Base-by-base conservation (phyloP, 2,113 vertebrate species). In the Tenrec ecaudatus region DNA sequence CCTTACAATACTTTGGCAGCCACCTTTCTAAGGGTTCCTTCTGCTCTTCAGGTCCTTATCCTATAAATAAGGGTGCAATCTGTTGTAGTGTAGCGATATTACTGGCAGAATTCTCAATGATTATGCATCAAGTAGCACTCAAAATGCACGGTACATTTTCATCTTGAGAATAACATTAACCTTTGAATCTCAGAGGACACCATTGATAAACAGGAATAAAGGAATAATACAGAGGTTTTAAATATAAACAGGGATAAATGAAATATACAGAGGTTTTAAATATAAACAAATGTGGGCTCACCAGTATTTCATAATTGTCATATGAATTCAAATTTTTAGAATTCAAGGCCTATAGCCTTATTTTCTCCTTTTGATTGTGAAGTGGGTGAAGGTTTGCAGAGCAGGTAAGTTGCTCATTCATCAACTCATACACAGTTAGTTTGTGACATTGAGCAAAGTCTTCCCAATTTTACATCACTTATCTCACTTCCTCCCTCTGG, bases 71-170 rank as follows among this genome's bases (percentile, higher is more conserved):
- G 62, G 25, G 57, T 57, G 2, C 89, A 90, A 71, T 92, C 86
- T 87, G 80, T 57, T 90, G 0, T 81, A 47, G 82, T 90, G 47
- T 76, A 93, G 95, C 83, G 92, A 58, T 93, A 88, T 88, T 86
- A 95, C 88, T 93, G 94, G 86, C 71, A 92, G 89, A 94, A 86
- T 92, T 89, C 82, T 88, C 94, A 86, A 92, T 95, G 83, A 82
- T 82, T 93, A 90, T 92, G 88, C 79, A 90, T 90, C 79, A 91
- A 91, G 82, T 57, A 71, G 85, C 64, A 66, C 86, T 80, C 92
- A 95, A 94, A 94, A 88, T 94, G 82, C 25, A 92, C 86, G 75
- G 33, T 27, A 88, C 17, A 71, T 71, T 95, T 94, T 90, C 19
- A 38, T 38, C 78, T 43, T 87, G 53, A 64, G n/a, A 38, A 90